These are phyloP conservation scores for Ceyx cyanopectus DNA, from an alignment of 2,113 vertebrate genomes.

Conservation along the genomic window DNA sequence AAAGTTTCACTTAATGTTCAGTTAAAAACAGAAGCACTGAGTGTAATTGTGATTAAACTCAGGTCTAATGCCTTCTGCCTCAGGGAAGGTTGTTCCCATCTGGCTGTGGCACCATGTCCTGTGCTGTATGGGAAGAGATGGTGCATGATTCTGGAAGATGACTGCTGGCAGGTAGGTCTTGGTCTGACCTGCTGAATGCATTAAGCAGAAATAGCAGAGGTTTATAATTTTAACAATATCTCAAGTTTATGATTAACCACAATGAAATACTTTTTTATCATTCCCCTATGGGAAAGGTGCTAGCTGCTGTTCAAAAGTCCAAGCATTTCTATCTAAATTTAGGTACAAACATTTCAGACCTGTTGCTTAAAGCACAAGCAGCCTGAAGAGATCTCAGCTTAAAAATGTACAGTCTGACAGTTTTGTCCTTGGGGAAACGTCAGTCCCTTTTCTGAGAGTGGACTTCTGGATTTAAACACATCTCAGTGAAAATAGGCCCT, in stretches of 20 bases:
- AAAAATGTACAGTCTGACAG: slow-evolving; percentile 5
- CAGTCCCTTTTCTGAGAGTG: neutral
- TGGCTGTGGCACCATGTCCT: neutral
- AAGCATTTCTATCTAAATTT: neutral
- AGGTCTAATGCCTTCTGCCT: neutral
- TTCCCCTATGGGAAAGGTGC: neutral
- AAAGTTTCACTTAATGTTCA: neutral
- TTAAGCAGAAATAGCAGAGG: neutral
- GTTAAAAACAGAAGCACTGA: neutral
- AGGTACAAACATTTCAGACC: neutral
- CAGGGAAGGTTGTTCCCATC: neutral
- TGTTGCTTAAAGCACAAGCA: neutral
- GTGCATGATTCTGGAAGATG: neutral
- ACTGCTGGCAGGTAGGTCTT: neutral
- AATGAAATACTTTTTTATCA: neutral
- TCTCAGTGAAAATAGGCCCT: neutral
- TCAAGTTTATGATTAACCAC: neutral
- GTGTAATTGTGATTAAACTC: neutral
- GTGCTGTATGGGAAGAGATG: neutral
- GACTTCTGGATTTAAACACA: slow-evolving; percentile 1
- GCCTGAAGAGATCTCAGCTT: neutral
- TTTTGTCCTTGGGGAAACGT: neutral
- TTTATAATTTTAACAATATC: neutral
- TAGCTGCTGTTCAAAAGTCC: neutral
- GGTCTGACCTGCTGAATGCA: neutral